phyloP scores from a whole-genome alignment of 2,888 invertebrate species.

The Euspilapteryx auroguttella region DNA sequence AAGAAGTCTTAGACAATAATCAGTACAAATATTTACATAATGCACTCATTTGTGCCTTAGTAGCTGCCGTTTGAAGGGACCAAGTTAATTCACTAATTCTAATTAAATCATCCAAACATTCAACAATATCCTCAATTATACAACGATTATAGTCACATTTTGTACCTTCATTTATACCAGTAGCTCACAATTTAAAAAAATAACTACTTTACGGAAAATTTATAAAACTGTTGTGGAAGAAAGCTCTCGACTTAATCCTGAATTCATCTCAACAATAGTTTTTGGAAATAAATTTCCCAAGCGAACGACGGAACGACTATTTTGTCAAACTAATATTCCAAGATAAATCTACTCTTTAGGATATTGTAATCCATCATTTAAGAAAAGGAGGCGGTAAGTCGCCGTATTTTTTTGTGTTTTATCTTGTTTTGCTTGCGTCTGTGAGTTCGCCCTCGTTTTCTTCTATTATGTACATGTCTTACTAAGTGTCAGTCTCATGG shows the following conservation, averaged over 20 bases:
- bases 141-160: constrained; percentile 52
- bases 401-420: constrained; percentile 16
- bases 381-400: too few species aligned
- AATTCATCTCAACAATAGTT: too few species aligned
- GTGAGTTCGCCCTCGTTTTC: constrained; percentile 25
- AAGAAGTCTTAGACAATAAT: constrained; percentile 33
- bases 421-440: constrained; percentile 11
- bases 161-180: constrained; percentile 41
- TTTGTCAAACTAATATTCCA: too few species aligned
- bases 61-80: constrained; percentile 52
- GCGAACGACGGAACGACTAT: too few species aligned
- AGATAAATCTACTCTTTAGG: too few species aligned
- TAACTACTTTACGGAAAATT: constrained; percentile 7
- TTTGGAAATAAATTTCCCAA: too few species aligned
- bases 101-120: constrained; percentile 17
- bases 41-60: constrained; percentile 31
- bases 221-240: constrained; percentile 14
- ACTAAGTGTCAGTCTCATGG: constrained; percentile 55
- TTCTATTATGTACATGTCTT: constrained; percentile 36
- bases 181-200: constrained; percentile 7
- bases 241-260: too few species aligned
- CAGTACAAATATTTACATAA: constrained; percentile 44
- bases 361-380: too few species aligned
- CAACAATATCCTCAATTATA: too few species aligned
- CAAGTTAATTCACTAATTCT: constrained; percentile 16